Base-by-base conservation (phyloP, 1,140 invertebrate species). In the Drosophila baimaii region DNA sequence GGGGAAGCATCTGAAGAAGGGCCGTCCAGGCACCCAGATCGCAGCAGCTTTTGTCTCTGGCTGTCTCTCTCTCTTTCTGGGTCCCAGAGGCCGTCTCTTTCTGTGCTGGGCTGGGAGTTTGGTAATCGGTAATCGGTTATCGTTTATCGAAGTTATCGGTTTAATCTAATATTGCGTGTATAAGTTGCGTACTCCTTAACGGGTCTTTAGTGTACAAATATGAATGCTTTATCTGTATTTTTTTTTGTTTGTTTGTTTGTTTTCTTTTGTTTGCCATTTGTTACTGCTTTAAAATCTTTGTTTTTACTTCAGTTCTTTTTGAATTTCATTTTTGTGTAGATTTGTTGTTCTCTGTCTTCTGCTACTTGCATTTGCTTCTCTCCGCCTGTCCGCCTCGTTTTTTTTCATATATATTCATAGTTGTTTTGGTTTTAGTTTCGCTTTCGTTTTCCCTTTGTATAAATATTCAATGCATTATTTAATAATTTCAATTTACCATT, bases 281-380 rank as follows among this genome's bases (percentile, higher is more conserved):
- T 88, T 83, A 68, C 77, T 89, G 84, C 77, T 76, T 78, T 78
- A 88, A 89, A 88, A 84, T 89, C 84, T 88, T 88, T 88, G 83
- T 88, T 88, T 88, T 88, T 88, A 88, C 83, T 88, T 88, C 83
- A 88, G 83, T 88, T 89, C 84, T 89, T 90, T 90, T 90, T 88
- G 82, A 86, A 81, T 90, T 89, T 72, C 78, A 57, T 61, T 83
- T 74, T 73, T 79, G 77, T 79, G 68, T 77, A 77, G 75, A 77
- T 77, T 78, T 82, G 78, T 78, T 82, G 73, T 82, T 55, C 35
- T 59, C 79, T 78, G 76, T 72, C 43, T 41, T 47, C 27, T 61
- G 31, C 51, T 64, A n/a, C 61, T 69, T 69, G 65, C 49, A 49
- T 85, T 57, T 69, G 58, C 31, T 68, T 71, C 9, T 77, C 12